phyloP scores from a whole-genome alignment of 1,140 invertebrate genomes.

The Papilio polytes region DNA sequence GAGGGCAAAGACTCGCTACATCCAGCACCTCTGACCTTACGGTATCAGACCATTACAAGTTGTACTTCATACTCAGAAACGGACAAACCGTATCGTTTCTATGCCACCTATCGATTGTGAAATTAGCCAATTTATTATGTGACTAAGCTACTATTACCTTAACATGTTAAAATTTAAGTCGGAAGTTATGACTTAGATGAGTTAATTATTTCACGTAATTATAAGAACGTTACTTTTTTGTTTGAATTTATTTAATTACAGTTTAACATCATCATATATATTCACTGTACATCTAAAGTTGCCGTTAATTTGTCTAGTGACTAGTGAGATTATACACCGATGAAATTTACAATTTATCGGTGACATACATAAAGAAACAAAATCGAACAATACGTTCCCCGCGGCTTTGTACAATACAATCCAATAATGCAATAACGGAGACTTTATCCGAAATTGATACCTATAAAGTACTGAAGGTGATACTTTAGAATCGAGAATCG shows the following conservation, averaged over 20 bases:
- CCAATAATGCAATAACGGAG: constrained; percentile 34
- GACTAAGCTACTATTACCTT: neutral
- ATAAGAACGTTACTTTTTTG: no score
- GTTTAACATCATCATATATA: no score
- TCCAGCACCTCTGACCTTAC: constrained; percentile 30
- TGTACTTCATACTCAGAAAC: constrained; percentile 26
- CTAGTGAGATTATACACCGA: neutral
- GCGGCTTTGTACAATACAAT: constrained; percentile 33
- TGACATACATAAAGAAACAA: constrained; percentile 21
- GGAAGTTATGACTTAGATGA: no score
- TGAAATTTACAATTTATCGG: neutral
- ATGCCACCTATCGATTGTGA: neutral
- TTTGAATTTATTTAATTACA: no score
- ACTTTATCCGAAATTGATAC: constrained; percentile 39
- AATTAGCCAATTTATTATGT: neutral
- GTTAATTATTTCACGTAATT: no score
- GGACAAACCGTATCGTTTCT: constrained; percentile 20
- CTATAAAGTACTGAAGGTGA: constrained; percentile 26
- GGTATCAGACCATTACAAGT: constrained; percentile 32
- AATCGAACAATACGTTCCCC: constrained; percentile 24
- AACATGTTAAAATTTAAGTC: no score
- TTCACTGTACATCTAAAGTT: no score
- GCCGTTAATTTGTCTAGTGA: neutral
- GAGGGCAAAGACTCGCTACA: constrained; percentile 24
- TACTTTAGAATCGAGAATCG: constrained; percentile 29